Evolutionary conservation across 2,888 invertebrate species (phyloP).

Genomic region (Clostera curtula): DNA sequence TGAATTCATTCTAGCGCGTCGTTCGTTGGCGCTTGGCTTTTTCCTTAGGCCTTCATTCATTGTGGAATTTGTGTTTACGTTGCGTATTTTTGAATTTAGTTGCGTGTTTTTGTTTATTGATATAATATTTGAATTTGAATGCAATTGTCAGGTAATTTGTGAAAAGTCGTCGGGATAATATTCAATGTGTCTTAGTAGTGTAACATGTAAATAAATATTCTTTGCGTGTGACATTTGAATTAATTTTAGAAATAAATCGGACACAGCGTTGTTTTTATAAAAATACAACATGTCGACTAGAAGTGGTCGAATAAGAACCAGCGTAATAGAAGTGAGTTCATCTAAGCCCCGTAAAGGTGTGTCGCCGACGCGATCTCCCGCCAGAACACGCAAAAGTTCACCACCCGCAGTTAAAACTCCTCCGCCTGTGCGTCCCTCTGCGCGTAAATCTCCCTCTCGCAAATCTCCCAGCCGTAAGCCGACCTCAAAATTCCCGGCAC

Average conservation of each 20-base stretch:
- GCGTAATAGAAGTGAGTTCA: conserved; percentile 48
- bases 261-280: conserved; percentile 23
- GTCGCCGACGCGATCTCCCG: conserved; percentile 64
- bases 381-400: conserved; percentile 55
- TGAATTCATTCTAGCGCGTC: conserved; percentile 56
- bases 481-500: conserved; percentile 50
- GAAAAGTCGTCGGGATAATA: background rate
- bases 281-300: conserved; percentile 60
- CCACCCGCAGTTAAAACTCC: conserved; percentile 41
- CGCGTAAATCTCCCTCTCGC: conserved; percentile 68
- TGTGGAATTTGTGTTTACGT: conserved; percentile 32
- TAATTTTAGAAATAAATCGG: conserved; percentile 44
- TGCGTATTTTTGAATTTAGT: conserved; percentile 32
- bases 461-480: conserved; percentile 68
- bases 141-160: conserved; percentile 6
- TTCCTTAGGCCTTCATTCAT: conserved; percentile 31
- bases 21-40: conserved; percentile 58
- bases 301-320: conserved; percentile 51
- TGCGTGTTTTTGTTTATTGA: conserved; percentile 17
- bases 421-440: conserved; percentile 40
- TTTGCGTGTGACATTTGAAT: conserved; percentile 50
- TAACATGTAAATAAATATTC: conserved; percentile 33
- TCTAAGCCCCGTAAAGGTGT: conserved; percentile 48
- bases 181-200: conserved; percentile 7
- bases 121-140: conserved; percentile 1